phyloP scores from a whole-genome alignment of 1,140 invertebrate genomes.

The Achroia grisella region DNA sequence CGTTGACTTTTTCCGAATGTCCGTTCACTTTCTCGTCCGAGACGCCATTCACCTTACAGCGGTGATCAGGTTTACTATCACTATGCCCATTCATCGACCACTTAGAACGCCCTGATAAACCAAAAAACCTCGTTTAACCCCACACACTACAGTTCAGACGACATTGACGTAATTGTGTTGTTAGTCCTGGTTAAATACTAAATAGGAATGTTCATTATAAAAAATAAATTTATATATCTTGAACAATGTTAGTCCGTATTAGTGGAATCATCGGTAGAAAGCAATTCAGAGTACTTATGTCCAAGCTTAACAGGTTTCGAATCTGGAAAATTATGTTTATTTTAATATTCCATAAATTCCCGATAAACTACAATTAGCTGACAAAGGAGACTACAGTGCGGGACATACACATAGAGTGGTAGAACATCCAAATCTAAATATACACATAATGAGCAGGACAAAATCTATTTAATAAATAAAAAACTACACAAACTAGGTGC shows the following conservation, averaged over 20 bases:
- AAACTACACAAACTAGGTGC: constrained; percentile 29
- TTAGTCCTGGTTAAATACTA: constrained; percentile 24
- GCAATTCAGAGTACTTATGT: constrained; percentile 38
- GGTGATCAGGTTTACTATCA: constrained; percentile 13
- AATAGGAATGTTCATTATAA: constrained; percentile 12
- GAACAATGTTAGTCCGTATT: constrained; percentile 31
- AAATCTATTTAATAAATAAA: constrained; percentile 20
- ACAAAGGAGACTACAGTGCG: constrained; percentile 35
- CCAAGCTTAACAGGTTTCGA: constrained; percentile 39
- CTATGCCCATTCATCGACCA: constrained; percentile 38
- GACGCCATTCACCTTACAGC: constrained; percentile 10
- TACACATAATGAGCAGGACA: constrained; percentile 20
- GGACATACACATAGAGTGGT: constrained; percentile 20
- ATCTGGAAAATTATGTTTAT: constrained; percentile 51
- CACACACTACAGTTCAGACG: constrained; percentile 20
- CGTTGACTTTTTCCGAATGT: constrained; percentile 27
- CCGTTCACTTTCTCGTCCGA: constrained; percentile 14
- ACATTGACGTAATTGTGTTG: constrained; percentile 58
- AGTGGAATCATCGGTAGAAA: constrained; percentile 41
- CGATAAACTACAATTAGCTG: constrained; percentile 13
- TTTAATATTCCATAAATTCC: constrained; percentile 33
- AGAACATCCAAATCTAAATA: constrained; percentile 30
- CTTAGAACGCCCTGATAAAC: constrained; percentile 57
- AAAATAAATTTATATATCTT: constrained; percentile 21
- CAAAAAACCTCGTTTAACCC: constrained; percentile 40